A percentile compares a stretch with the other conserved stretches of the same genome.
Evolutionary conservation across 2,113 vertebrate species (phyloP).

Genomic region (Cyprinodon tularosa): DNA sequence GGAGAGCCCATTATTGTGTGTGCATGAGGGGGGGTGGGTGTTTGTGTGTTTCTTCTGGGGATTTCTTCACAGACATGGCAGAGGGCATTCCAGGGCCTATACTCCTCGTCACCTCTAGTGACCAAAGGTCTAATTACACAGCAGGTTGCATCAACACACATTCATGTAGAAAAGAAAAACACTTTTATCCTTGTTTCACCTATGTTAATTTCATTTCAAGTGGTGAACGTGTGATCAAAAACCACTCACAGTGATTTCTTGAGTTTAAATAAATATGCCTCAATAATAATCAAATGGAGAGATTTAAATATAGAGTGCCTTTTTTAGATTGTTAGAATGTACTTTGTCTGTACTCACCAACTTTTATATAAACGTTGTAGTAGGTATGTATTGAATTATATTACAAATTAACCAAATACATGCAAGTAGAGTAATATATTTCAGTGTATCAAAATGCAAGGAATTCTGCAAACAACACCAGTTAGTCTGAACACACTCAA

Average conservation of each 20-base stretch:
- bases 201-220: not conserved
- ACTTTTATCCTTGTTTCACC: not conserved
- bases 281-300: not conserved
- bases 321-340: not conserved
- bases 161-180: constrained; percentile 5
- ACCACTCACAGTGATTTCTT: not conserved
- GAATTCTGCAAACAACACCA: not conserved
- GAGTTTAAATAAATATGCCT: not conserved
- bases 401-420: not conserved
- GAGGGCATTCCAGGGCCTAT: constrained; percentile 89
- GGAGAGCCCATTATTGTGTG: constrained; percentile 22
- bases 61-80: constrained; percentile 83
- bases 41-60: constrained; percentile 75
- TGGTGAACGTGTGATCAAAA: not conserved
- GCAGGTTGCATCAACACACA: constrained; percentile 25
- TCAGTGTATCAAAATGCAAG: not conserved
- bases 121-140: constrained; percentile 88
- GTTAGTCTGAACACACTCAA: constrained; percentile 50
- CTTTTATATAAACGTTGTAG: constrained; percentile 13
- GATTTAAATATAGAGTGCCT: not conserved
- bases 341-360: not conserved
- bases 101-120: constrained; percentile 94
- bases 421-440: not conserved
- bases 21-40: not conserved
- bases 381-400: not conserved